Evolutionary conservation across 2,888 invertebrate genomes (phyloP), one percentile per base, ranked within the genome.

Genomic region (Tridacna gigas): DNA sequence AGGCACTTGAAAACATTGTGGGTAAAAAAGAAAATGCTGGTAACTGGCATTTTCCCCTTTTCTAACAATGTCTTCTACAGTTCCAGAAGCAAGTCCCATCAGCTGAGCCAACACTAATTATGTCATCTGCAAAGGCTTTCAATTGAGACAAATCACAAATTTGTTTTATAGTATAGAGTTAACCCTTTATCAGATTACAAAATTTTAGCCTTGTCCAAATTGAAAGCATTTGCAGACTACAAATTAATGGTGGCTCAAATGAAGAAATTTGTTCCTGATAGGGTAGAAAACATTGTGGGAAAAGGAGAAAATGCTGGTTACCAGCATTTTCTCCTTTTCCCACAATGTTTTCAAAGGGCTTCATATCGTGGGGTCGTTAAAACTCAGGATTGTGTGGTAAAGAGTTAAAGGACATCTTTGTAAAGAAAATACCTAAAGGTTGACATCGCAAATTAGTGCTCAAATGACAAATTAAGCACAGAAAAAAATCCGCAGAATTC

Each of bases 361-460:
- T n/a, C n/a, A n/a, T n/a, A n/a, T n/a, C n/a, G n/a, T n/a, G n/a
- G n/a, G n/a, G n/a, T n/a, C n/a, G n/a, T n/a, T n/a, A n/a, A n/a
- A n/a, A n/a, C n/a, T n/a, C n/a, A n/a, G n/a, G n/a, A 7, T 37
- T 7, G 37, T 37, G 2, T 37, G 7, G 37, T 37, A 37, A 37
- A 4, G 37, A 37, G 37, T 37, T 37, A 37, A 37, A 37, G 7
- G 37, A 37, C 37, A 37, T 37, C 37, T 37, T 7, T 37, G 2
- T 4, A 37, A 37, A 37, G 37, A 37, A 37, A 37, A 37, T 2
- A 37, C 7, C 37, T 7, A 2, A 37, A 37, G 37, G 37, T 37
- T 37, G 37, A 37, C 37, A 37, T 37, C 7, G 37, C 63, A 22
- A 51, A 71, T 71, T 71, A 71, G 71, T 51, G 71, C 71, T 71